Base-by-base conservation (phyloP, 2,888 invertebrate genomes). In the Melangyna quadrimaculata region DNA sequence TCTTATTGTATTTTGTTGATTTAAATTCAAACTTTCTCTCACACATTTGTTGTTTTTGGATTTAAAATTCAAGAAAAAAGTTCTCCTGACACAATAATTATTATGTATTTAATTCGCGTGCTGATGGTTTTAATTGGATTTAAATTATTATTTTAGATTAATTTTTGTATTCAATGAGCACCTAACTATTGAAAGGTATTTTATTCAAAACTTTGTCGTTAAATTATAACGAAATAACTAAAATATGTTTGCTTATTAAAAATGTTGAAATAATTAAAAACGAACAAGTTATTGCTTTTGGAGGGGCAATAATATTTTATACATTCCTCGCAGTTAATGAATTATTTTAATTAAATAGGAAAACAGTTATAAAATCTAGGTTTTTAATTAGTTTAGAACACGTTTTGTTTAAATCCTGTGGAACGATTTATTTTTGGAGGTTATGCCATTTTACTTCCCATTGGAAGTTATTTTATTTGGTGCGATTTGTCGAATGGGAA, bases 11-110 rank as follows among this genome's bases (percentile, higher is more conserved):
- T 22, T 37, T 22, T 59, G 37, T 40, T 24, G 9, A 61, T 63
- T 43, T 63, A 63, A 63, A 43, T 63, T 27, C 27, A 63, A 63
- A 63, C 63, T 63, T 63, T 63, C 43, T 10, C 2, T 5, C 43
- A 10, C 40, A 63, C 63, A 63, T 27, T 48, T n/a, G n/a, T n/a
- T n/a, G 10, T n/a, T 5, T 4, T 59, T 63, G 43, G 29, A 45
- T 45, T 43, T 19, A 12, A 17, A 40, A 63, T 29, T 43, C 12
- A 12, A 29, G n/a, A 57, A 29, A 22, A 61, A 63, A 43, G 17
- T 29, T 63, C 19, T 19, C 7, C 27, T 29, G 29, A 63, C 43
- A n/a, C 14, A 24, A 37, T 37, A 7, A 61, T 37, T 61, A 61
- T 57, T 22, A 51, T 51, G 27, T 32, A 43, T 35, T 57, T 35